phyloP scores from a whole-genome alignment of 2,113 vertebrate genomes.

The Fregata magnificens region DNA sequence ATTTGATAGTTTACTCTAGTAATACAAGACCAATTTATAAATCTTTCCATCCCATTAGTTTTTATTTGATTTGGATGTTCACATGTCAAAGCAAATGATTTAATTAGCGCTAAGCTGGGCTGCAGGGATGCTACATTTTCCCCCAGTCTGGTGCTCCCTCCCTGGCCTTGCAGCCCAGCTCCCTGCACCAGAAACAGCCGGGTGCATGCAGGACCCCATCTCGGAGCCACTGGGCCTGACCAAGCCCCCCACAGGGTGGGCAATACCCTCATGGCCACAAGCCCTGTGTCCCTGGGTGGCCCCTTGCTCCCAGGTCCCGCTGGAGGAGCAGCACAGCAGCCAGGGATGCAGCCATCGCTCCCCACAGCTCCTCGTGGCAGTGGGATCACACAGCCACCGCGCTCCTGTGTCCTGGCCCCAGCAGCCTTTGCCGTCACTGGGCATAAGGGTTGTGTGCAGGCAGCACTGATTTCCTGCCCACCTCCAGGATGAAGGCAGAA shows the following conservation, averaged over 20 bases:
- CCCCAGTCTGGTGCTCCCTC: neutral
- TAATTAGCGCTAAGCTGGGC: neutral
- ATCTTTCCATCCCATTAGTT: conserved; percentile 46
- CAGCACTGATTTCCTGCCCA: neutral
- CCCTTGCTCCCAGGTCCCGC: neutral
- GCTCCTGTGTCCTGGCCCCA: neutral
- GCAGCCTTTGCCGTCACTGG: neutral
- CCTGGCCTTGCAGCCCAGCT: neutral
- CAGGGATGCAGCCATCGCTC: neutral
- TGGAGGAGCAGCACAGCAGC: fast-evolving
- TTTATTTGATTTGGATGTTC: conserved; percentile 49
- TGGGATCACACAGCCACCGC: neutral
- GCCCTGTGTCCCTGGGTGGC: neutral
- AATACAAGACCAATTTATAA: neutral
- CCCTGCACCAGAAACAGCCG: fast-evolving
- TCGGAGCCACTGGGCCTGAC: neutral
- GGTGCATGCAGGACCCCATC: neutral
- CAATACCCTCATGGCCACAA: neutral
- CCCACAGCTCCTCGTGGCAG: neutral
- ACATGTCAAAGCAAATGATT: conserved; percentile 28
- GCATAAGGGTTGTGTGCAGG: neutral
- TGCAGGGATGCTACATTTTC: neutral
- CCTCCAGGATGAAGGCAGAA: neutral
- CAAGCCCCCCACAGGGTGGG: neutral
- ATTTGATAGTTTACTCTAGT: neutral